Conservation (phyloP, 2,113 vertebrate species). For the Argyrosomus japonicus region DNA sequence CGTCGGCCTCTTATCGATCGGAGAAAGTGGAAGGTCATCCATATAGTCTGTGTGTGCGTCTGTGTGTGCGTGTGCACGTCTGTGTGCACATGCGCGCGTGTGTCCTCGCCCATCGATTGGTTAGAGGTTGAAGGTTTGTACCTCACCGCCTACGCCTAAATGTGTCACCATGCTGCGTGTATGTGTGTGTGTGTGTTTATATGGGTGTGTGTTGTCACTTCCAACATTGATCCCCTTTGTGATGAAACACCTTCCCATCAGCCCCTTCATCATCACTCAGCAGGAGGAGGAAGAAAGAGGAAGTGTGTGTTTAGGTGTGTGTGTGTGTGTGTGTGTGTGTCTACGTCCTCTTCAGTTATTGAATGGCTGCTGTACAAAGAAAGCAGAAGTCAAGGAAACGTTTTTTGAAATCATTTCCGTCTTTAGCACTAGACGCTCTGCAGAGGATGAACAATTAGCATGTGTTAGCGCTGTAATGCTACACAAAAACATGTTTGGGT, state of each 20-base stretch:
- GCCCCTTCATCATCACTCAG: constrained; percentile 67
- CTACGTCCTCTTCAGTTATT: neutral
- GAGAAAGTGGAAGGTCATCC: constrained; percentile 62
- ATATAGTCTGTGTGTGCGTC: constrained; percentile 21
- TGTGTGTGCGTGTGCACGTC: constrained; percentile 23
- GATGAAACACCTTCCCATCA: constrained; percentile 73
- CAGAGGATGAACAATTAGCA: neutral
- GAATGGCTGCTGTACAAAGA: constrained; percentile 14
- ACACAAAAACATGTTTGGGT: neutral
- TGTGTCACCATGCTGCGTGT: constrained; percentile 39
- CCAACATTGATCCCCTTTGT: constrained; percentile 68
- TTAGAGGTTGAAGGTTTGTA: constrained; percentile 62
- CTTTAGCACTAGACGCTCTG: neutral
- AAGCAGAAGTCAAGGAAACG: neutral
- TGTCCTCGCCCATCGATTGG: constrained; percentile 48
- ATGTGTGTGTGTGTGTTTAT: constrained; percentile 23
- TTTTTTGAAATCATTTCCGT: neutral
- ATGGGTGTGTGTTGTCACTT: constrained; percentile 63
- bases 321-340: constrained; percentile 1
- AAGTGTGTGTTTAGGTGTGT: constrained; percentile 6
- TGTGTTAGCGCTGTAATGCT: neutral
- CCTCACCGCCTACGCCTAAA: constrained; percentile 46
- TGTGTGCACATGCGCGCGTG: neutral
- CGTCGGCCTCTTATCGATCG: constrained; percentile 44
- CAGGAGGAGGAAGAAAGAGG: constrained; percentile 20